phyloP scores from a whole-genome alignment of 1,140 invertebrate genomes.

The Chelonus insularis region DNA sequence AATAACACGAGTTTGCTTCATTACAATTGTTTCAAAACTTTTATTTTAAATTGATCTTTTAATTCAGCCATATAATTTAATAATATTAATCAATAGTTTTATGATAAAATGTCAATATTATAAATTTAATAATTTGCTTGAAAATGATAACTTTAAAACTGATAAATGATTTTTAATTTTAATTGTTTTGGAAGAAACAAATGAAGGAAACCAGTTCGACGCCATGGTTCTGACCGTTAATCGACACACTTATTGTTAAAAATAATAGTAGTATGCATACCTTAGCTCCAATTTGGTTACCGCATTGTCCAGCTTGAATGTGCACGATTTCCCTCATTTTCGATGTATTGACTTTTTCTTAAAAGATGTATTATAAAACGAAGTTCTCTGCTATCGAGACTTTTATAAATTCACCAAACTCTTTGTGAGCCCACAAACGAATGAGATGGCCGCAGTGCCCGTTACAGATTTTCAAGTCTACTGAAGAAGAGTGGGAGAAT shows the following conservation, averaged over 20 bases:
- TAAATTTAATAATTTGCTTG: too few species aligned
- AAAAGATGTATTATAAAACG: constrained; percentile 16
- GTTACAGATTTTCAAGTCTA: constrained; percentile 57
- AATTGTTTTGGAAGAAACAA: too few species aligned
- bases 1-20: too few species aligned
- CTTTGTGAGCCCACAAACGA: constrained; percentile 32
- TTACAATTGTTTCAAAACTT: too few species aligned
- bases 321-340: constrained; percentile 91
- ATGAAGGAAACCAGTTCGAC: constrained; percentile 16
- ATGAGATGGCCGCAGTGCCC: constrained; percentile 42
- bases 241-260: neutral
- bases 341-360: constrained; percentile 21
- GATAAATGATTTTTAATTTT: too few species aligned
- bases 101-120: too few species aligned
- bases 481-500: constrained; percentile 26
- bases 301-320: constrained; percentile 85
- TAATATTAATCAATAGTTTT: too few species aligned
- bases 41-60: too few species aligned
- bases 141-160: too few species aligned
- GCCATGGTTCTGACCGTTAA: constrained; percentile 14
- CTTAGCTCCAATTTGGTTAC: constrained; percentile 89
- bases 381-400: constrained; percentile 14
- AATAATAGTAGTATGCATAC: constrained; percentile 57
- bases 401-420: constrained; percentile 23
- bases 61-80: too few species aligned